Conservation (phyloP, 2,888 invertebrate species). For the Matsumyia berberina region DNA sequence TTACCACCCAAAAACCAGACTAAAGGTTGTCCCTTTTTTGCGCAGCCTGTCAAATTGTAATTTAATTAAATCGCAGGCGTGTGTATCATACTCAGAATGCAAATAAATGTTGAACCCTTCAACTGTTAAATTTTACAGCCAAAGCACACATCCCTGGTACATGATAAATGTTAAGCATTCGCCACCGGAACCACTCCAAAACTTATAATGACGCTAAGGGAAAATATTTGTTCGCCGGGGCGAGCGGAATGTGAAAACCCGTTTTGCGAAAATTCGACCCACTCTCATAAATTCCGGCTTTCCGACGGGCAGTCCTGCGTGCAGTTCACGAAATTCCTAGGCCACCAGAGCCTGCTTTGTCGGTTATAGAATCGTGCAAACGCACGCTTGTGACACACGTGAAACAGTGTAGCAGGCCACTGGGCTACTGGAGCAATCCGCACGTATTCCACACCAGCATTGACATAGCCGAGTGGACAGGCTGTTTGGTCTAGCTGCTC, state of each 20-base stretch:
- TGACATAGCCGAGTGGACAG: conserved; percentile 8
- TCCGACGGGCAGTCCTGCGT: conserved; percentile 38
- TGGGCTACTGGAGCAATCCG: conserved; percentile 51
- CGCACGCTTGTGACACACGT: neutral
- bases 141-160: neutral
- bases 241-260: conserved; percentile 34
- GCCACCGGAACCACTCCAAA: neutral
- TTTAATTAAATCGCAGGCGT: conserved; percentile 48
- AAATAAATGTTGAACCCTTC: conserved; percentile 19
- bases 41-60: conserved; percentile 22
- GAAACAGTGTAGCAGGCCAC: conserved; percentile 23
- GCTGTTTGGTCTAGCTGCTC: neutral
- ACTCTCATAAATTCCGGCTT: conserved; percentile 48
- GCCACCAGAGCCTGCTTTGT: conserved; percentile 43
- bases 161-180: conserved; percentile 18
- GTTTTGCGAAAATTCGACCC: conserved; percentile 8
- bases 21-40: neutral
- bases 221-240: conserved; percentile 1
- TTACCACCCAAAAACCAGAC: neutral
- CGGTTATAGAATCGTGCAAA: conserved; percentile 32
- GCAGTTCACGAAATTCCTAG: neutral
- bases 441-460: neutral
- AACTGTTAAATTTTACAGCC: neutral
- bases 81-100: conserved; percentile 36
- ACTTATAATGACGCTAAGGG: neutral